These are phyloP conservation scores for Sphaerolaimus hirsutus DNA, from an alignment of 2,888 invertebrate species.

Conservation along the genomic window DNA sequence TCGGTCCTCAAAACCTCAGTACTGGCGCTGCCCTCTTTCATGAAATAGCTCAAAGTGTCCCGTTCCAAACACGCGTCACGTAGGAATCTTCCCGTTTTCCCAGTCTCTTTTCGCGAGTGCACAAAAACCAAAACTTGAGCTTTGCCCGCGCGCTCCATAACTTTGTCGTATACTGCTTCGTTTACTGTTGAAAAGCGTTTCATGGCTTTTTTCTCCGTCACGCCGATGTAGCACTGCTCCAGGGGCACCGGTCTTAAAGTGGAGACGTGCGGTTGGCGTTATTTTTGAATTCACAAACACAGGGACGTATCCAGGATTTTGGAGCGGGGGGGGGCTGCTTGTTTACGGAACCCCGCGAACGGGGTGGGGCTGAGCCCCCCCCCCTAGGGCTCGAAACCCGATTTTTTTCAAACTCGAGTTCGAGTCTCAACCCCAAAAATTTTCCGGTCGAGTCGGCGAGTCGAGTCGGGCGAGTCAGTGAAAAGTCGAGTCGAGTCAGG, in stretches of 20 bases:
- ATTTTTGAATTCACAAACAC: conserved; percentile 2
- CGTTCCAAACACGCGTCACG: conserved; percentile 91
- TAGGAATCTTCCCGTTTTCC: conserved; percentile 77
- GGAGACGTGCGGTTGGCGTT: background rate
- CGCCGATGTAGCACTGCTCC: conserved; percentile 93
- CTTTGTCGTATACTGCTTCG: conserved; percentile 95
- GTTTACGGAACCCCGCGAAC: too few relatives aligned
- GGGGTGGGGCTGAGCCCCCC: too few relatives aligned
- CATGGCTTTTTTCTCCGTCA: conserved; percentile 94
- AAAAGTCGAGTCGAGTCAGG: too few relatives aligned
- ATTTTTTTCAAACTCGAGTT: too few relatives aligned
- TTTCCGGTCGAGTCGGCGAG: too few relatives aligned
- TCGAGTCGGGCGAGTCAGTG: too few relatives aligned
- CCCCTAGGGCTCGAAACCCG: too few relatives aligned
- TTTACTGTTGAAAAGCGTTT: conserved; percentile 91
- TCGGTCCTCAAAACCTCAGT: conserved; percentile 86
- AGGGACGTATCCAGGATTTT: too few relatives aligned
- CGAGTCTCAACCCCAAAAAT: too few relatives aligned
- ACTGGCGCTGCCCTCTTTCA: conserved; percentile 82
- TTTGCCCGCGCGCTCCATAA: conserved; percentile 90
- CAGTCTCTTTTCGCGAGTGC: conserved; percentile 93
- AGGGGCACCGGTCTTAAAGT: conserved; percentile 40
- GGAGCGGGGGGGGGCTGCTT: too few relatives aligned
- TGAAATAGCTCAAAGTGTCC: conserved; percentile 78
- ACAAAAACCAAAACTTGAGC: conserved; percentile 91